Base-by-base conservation (phyloP, 2,888 invertebrate genomes). In the Cosmia trapezina region DNA sequence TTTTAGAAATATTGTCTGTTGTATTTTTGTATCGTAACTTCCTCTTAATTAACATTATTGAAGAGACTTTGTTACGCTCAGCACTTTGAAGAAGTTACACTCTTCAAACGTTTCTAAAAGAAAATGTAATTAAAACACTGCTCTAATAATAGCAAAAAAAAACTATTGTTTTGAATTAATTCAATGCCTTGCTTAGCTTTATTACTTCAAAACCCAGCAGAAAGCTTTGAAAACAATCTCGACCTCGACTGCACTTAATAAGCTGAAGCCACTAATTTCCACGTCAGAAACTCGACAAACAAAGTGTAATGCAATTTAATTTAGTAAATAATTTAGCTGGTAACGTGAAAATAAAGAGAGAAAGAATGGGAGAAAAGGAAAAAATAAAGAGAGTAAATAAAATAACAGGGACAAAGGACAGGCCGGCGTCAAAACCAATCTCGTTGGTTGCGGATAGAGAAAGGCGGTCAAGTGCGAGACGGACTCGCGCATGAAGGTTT, bases 351-450 rank as follows among this genome's bases (percentile, higher is more conserved):
- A 60, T 63, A 66, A 75, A 78, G 60, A 70, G 76, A 49, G 22
- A 43, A 57, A 60, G 65, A 73, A 80, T n/a, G 43, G 43, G 49
- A 61, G 70, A 28, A 71, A 22, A 19, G 28, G 47, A 59, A 67
- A 62, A 75, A 80, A 80, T 78, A 78, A 80, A 28, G 22, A 43
- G 53, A 61, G 70, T 65, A 76, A 81, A 81, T 78, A 75, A 80
- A 77, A 73, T 64, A 76, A 71, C 12, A 62, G 57, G 69, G 61
- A 73, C 74, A 80, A 80, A 70, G 68, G 66, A 28, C 56, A 59
- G 66, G 60, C 47, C 57, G 73, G 76, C 74, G 84, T 83, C 83
- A 78, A 85, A 85, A 82, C 76, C 79, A 85, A 86, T 83, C 72
- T 80, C 45, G 78, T 47, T 60, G 74, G 67, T 70, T 8, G 67